These are phyloP conservation scores for Progne subis DNA, from an alignment of 2,113 vertebrate species.

Conservation along the genomic window DNA sequence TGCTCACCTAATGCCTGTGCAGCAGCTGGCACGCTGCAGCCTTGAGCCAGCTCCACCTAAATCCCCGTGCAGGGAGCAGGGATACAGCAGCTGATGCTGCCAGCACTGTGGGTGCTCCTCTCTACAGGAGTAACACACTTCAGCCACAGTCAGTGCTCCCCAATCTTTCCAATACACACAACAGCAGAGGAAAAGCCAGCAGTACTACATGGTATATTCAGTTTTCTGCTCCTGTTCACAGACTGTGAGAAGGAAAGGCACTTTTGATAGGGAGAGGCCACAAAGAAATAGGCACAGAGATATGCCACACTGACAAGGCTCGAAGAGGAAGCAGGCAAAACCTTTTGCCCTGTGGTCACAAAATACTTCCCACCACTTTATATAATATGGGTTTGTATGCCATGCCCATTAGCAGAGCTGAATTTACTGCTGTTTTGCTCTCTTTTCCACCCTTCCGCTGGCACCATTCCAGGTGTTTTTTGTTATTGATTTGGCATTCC, in stretches of 20 bases:
- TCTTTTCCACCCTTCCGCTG: neutral
- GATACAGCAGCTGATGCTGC: neutral
- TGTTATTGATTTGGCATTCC: neutral
- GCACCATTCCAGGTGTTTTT: neutral
- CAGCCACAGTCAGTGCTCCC: neutral
- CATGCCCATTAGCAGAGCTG: neutral
- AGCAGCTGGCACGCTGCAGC: neutral
- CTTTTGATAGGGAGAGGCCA: neutral
- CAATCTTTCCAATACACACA: neutral
- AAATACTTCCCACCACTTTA: neutral
- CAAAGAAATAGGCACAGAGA: neutral
- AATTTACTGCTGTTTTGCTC: neutral
- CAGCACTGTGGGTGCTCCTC: neutral
- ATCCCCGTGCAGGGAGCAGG: neutral
- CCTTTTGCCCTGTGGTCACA: neutral
- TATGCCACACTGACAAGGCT: neutral
- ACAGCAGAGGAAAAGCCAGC: neutral
- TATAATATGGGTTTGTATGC: neutral
- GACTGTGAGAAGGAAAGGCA: neutral
- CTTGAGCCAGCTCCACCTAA: neutral
- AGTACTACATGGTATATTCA: fast-evolving
- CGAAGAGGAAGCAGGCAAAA: neutral
- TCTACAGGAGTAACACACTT: neutral
- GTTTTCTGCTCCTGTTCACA: neutral
- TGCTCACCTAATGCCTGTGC: neutral